Base-by-base conservation (phyloP, 2,888 invertebrate genomes). In the Cynaeus angustus region DNA sequence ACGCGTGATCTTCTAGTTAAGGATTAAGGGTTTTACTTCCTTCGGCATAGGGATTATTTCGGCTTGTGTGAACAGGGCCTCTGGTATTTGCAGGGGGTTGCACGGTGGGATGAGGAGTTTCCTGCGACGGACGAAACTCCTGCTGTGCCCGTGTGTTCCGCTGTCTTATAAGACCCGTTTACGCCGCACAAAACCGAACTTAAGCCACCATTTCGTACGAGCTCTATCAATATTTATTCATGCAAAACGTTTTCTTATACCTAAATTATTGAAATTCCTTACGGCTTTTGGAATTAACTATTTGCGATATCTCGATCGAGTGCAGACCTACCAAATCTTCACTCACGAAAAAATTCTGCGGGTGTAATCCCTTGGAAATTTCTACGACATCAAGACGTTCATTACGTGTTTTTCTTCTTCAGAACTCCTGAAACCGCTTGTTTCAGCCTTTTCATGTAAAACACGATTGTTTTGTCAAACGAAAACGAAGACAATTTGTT, bases 21-120 rank as follows among this genome's bases (percentile, higher is more conserved):
- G 77, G 81, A 81, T 81, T 81, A 80, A 78, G 80, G 80, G 79
- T 79, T 80, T 79, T 79, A 79, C 77, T 80, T 80, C 79, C 80
- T 78, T 78, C 77, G 77, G 77, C 79, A 77, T 75, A 75, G 80
- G 78, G 81, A 80, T 81, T 81, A 81, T 77, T 79, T 78, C 78
- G 78, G 79, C 79, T 78, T 79, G 79, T 78, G 75, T 77, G 78
- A 76, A 74, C 73, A 74, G 70, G 72, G 68, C 72, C 72, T 71
- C 66, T 68, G 72, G 71, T 73, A 73, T 73, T 73, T 71, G 72
- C 71, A 69, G 68, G 56, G 68, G 59, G 67, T 38, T 45, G 72
- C 38, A 48, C 16, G 41, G 46, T n/a, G 55, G 48, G 43, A 56
- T 50, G 61, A 26, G 58, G 65, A 62, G 62, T 8, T 26, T 45